These are phyloP conservation scores for Conus betulinus DNA, from an alignment of 1,140 invertebrate species.

Conservation along the genomic window DNA sequence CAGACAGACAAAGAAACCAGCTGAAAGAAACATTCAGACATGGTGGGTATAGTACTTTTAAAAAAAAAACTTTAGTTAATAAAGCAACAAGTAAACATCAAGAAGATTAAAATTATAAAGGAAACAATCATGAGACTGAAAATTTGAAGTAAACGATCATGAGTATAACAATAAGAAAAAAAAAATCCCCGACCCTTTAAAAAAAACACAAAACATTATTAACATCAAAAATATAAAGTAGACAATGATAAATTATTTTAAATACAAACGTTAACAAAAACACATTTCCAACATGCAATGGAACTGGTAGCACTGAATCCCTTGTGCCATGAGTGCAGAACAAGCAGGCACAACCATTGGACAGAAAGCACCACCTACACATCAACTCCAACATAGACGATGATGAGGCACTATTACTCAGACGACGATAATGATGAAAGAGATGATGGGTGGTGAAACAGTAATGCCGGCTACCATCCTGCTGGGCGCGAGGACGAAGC, in stretches of 20 bases:
- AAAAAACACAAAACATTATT: too few species aligned
- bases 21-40: too few species aligned
- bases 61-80: too few species aligned
- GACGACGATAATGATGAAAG: slow-evolving; percentile 41
- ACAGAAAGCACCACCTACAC: slow-evolving; percentile 9
- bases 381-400: background rate
- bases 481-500: background rate
- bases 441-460: slow-evolving; percentile 48
- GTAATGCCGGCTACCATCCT: slow-evolving; percentile 37
- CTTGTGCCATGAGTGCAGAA: background rate
- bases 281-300: background rate
- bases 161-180: too few species aligned
- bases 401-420: background rate
- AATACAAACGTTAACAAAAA: background rate
- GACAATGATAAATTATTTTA: background rate
- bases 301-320: background rate
- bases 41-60: too few species aligned
- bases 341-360: background rate
- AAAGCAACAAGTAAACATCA: too few species aligned
- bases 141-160: too few species aligned
- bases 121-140: too few species aligned
- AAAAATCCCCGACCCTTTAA: too few species aligned
- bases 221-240: too few species aligned
- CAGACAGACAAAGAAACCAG: background rate
- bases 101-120: too few species aligned